Evolutionary conservation across 2,888 invertebrate genomes (phyloP).

Genomic region (Spatulosminthurus flaviceps): DNA sequence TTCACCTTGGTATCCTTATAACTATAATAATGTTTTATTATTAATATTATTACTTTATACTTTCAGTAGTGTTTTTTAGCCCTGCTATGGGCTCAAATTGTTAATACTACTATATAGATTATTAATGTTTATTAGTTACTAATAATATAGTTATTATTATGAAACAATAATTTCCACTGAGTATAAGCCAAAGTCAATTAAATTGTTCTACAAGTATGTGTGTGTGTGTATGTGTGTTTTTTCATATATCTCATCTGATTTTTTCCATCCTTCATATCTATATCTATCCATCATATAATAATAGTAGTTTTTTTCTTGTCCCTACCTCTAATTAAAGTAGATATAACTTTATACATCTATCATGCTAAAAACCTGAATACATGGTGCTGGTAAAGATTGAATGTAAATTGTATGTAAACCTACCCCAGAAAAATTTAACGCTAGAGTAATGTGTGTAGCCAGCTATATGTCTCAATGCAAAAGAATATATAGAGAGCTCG

Average conservation of each 20-base stretch:
- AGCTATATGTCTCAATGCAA: too few relatives aligned
- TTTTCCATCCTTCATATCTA: neutral
- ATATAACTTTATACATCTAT: too few relatives aligned
- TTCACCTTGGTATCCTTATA: constrained; percentile 30
- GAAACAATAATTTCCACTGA: neutral
- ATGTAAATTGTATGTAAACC: too few relatives aligned
- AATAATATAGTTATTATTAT: neutral
- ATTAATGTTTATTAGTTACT: too few relatives aligned
- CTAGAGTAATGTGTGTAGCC: too few relatives aligned
- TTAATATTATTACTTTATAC: constrained; percentile 15
- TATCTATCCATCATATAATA: neutral
- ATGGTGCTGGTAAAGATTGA: too few relatives aligned
- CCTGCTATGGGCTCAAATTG: constrained; percentile 6
- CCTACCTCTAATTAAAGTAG: too few relatives aligned
- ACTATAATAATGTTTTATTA: neutral
- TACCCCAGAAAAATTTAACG: too few relatives aligned
- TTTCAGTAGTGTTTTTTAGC: neutral
- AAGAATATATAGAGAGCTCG: too few relatives aligned
- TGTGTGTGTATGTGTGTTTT: neutral
- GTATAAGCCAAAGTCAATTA: neutral
- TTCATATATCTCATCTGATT: constrained; percentile 3
- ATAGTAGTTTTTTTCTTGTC: too few relatives aligned
- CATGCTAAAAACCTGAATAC: too few relatives aligned
- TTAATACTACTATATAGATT: neutral
- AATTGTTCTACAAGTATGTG: too few relatives aligned